Evolutionary conservation across 2,888 invertebrate genomes (phyloP), one percentile per base, ranked within the genome.

Genomic region (Psylliodes chrysocephalus): DNA sequence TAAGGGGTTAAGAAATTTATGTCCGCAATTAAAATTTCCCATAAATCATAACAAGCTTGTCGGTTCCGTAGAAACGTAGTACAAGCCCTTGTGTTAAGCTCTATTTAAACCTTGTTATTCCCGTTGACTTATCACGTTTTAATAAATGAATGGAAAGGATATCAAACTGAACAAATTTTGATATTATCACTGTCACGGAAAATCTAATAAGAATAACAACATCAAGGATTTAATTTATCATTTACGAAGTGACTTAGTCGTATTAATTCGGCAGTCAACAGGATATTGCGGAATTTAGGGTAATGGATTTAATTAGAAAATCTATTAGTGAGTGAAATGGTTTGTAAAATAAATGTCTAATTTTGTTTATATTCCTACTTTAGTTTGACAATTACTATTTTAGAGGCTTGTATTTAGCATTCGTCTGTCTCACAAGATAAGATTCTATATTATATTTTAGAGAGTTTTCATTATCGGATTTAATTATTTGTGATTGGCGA

Each of bases 21-120:
- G 54, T 47, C 15, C 28, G 56, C 47, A 63, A 63, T 63, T 63
- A 63, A 57, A 63, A 57, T 57, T 38, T 57, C 57, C 57, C 63
- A 63, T 63, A 63, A 63, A 63, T 63, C 63, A 63, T 53, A 18
- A 19, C 25, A n/a, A 14, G 22, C 51, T 35, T 38, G 56, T 55
- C 56, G 40, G 55, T 33, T 56, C 42, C 42, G 38, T 38, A 47
- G 30, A 52, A 57, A 55, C 44, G 18, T 55, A 55, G 25, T 44
- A 55, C 30, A 7, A 18, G 15, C 10, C n/a, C 28, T 15, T 15
- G 25, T 28, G 28, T 49, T 49, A 19, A 49, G 49, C 28, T 49
- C 49, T 18, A 22, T 53, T 38, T 53, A 53, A 35, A 53, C 17
- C 8, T 10, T 35, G 53, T 25, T 42, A 25, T 44, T 56, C 33